Base-by-base conservation (phyloP, 2,888 invertebrate genomes). In the Agriotes lineatus region DNA sequence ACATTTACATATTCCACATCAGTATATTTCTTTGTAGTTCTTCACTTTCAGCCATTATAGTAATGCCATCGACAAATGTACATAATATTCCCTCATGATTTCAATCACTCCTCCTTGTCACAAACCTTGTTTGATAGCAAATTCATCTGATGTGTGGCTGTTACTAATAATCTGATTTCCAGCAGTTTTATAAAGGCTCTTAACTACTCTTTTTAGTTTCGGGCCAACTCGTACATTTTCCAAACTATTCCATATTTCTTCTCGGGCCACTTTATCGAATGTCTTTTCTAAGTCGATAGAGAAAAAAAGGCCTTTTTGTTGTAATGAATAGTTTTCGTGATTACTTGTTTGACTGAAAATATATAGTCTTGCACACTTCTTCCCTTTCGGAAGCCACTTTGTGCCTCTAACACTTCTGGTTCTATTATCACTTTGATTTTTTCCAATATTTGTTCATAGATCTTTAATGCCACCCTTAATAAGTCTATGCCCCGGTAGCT, bases 71-170 rank as follows among this genome's bases (percentile, higher is more conserved):
- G 25, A 25, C 4, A 48, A 67, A 25, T 6, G n/a, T 67, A 48
- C 35, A 12, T 69, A 37, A 9, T 37, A 37, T 37, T 25, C 25
- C 7, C 25, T 25, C 25, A 25, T 25, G 25, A 25, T 25, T 25
- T 25, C 25, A 25, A 57, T 12, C 18, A 44, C 48, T n/a, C 61
- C 60, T 54, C 59, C 65, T 44, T 66, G 65, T 61, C 45, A 50
- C 10, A 65, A 16, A n/a, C 64, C 69, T 37, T 66, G 19, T 45
- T 45, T 60, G 7, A 48, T 61, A 3, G 2, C 22, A 42, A 69
- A 69, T 20, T 33, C 37, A 25, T 60, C 50, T 42, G 65, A 69
- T 22, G 1, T 66, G 22, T 6, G n/a, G 39, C 65, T 69, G n/a
- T 60, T 60, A 22, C n/a, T 64, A 12, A 67, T 56, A 6, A 61